Percentiles rank a stretch among this genome's conserved stretches.
Evolutionary conservation across 2,888 invertebrate genomes (phyloP).

Genomic region (Polydrusus pterygomalis): DNA sequence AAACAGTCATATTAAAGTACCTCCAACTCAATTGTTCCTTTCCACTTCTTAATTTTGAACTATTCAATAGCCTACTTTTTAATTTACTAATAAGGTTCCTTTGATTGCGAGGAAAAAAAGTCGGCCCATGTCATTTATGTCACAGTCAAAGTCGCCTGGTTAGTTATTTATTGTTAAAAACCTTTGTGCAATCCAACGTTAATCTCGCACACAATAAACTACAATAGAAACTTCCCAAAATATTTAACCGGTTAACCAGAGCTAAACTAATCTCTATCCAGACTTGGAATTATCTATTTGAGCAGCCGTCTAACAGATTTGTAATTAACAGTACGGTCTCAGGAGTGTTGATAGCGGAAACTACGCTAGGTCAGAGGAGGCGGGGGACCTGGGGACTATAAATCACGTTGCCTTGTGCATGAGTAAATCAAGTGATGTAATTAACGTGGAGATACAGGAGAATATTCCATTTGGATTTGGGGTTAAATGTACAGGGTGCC

Average conservation of each 20-base stretch:
- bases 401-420: conserved; percentile 48
- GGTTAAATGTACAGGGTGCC: conserved; percentile 28
- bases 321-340: conserved; percentile 52
- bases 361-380: conserved; percentile 27
- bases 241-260: conserved; percentile 18
- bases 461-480: conserved; percentile 41
- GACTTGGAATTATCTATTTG: conserved; percentile 24
- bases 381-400: conserved; percentile 45
- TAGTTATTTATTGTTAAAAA: too few species aligned
- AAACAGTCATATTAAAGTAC: too few species aligned
- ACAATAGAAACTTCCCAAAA: neutral
- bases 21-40: too few species aligned
- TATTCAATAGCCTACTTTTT: too few species aligned
- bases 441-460: conserved; percentile 47
- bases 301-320: conserved; percentile 33
- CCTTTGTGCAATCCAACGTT: too few species aligned
- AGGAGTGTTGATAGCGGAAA: conserved; percentile 31
- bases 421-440: conserved; percentile 53
- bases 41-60: too few species aligned
- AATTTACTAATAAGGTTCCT: too few species aligned
- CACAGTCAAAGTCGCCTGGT: too few species aligned
- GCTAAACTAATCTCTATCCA: conserved; percentile 21
- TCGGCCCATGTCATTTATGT: too few species aligned
- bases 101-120: too few species aligned
- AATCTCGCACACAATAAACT: too few species aligned